Evolutionary conservation across 1,140 invertebrate species (phyloP), one percentile per base, ranked within the genome.

Genomic region (Phymastichus coffea): DNA sequence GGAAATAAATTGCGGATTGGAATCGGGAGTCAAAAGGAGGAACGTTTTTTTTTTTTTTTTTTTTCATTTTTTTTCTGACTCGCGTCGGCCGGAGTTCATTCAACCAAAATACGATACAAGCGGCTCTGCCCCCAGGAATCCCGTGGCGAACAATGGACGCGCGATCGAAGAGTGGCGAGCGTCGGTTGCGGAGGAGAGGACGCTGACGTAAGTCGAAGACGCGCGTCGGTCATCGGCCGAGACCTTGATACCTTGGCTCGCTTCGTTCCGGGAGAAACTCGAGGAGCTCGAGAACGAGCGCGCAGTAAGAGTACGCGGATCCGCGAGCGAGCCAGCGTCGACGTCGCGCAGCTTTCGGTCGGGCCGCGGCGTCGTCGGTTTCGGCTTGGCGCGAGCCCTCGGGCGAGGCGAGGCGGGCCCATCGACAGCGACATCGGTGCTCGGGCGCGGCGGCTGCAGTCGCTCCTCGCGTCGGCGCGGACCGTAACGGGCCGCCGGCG

Each of bases 181-280:
- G n/a, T 43, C 17, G 20, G 2, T 19, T 17, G 26, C 22, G 40
- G 23, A 14, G 25, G 9, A 40, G 47, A 43, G 59, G 52, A n/a
- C n/a, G n/a, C n/a, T n/a, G n/a, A n/a, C n/a, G n/a, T n/a, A n/a
- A n/a, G n/a, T n/a, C n/a, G n/a, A n/a, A n/a, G n/a, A n/a, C n/a
- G n/a, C n/a, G n/a, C n/a, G n/a, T n/a, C n/a, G n/a, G n/a, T 30
- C 53, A 61, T 56, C 57, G 61, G 23, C 61, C 61, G 54, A 57
- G 61, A 63, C 61, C 53, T 63, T 63, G 61, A 63, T 63, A 57
- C 52, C 20, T 1, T 22, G 47, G 12, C 46, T 30, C 26, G 43
- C 53, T 55, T 41, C 52, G 41, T 44, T 44, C 41, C 41, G 57
- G 58, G 51, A 48, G 58, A 61, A 61, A 49, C 51, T 41, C 3